These are phyloP conservation scores for Eidolon dupreanum DNA, from an alignment of 2,797 vertebrate genomes.

Conservation along the genomic window DNA sequence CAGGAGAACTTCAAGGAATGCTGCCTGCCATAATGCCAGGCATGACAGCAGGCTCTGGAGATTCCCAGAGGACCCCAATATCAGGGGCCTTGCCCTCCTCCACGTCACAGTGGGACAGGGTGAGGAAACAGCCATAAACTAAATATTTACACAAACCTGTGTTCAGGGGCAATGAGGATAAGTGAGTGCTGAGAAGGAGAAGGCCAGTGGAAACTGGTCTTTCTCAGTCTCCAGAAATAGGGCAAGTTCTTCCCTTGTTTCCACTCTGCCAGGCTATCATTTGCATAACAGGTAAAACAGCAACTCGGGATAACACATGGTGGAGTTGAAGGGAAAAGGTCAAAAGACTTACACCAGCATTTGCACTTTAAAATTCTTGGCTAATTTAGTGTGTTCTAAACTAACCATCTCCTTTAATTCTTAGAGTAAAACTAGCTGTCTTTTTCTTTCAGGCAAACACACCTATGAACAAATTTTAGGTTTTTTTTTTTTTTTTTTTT, in stretches of 20 bases:
- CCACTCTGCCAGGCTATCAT: not conserved
- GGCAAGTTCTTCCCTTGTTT: not conserved
- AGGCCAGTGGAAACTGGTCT: not conserved
- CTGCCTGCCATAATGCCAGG: not conserved
- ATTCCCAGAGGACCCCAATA: not conserved
- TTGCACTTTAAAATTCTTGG: not conserved
- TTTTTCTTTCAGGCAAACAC: not conserved
- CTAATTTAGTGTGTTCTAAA: not conserved
- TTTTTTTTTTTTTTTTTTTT: too few species aligned
- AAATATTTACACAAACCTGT: not conserved
- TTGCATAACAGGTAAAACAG: slow-evolving; percentile 10
- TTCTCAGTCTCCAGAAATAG: not conserved
- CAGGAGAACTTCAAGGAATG: not conserved
- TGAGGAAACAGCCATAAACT: not conserved
- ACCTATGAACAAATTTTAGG: not conserved
- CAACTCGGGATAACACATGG: not conserved
- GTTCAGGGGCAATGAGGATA: not conserved
- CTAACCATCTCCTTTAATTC: not conserved
- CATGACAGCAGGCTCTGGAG: not conserved
- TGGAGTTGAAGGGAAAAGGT: not conserved
- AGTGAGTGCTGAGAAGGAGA: not conserved
- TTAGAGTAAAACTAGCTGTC: not conserved
- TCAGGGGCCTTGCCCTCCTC: not conserved
- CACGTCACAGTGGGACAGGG: not conserved
- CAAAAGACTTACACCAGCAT: not conserved